Base-by-base conservation (phyloP, 2,797 vertebrate genomes). In the Eulemur rubriventer region DNA sequence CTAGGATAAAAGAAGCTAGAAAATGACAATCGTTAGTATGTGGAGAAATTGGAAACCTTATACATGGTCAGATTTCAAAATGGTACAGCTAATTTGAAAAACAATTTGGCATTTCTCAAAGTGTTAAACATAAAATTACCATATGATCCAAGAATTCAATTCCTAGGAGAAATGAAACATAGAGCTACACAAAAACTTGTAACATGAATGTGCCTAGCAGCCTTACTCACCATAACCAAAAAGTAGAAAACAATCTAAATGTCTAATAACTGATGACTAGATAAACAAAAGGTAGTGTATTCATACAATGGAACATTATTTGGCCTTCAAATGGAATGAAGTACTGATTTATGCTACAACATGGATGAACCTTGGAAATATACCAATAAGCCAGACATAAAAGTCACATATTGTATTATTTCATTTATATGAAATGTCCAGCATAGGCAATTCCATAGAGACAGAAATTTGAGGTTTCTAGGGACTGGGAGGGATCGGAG, bases 41-140 rank as follows among this genome's bases (percentile, higher is more conserved):
- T 61, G 70, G 69, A 86, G 76, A 82, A 78, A 82, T 41, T 82
- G 43, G n/a, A 93, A 86, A 87, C 2, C 52, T 80, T 61, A 76
- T 13, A 38, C 30, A 67, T 16, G 57, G 18, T 82, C 63, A 94
- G 50, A 86, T 94, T 94, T 95, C 76, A 50, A 87, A 90, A 79
- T 87, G 18, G 43, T 43, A 4, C 22, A 63, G 9, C 50, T 46
- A 50, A 2, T 89, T 86, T 90, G 80, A 43, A 89, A 94, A 89
- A 46, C 1, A 82, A 12, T 76, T 82, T 38, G 41, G 11, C 8
- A 67, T 78, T 96, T 50, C 38, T 96, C 38, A 94, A 92, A 94
- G 70, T 92, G 52, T 35, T 92, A 65, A 96, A 33, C 59, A 28
- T 76, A 14, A 7, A 82, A 76, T 52, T 59, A 73, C 20, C 5